Percentiles rank a stretch among this genome's conserved stretches.
These are phyloP conservation scores for Papilio elwesi DNA, from an alignment of 2,888 invertebrate genomes.

Conservation along the genomic window DNA sequence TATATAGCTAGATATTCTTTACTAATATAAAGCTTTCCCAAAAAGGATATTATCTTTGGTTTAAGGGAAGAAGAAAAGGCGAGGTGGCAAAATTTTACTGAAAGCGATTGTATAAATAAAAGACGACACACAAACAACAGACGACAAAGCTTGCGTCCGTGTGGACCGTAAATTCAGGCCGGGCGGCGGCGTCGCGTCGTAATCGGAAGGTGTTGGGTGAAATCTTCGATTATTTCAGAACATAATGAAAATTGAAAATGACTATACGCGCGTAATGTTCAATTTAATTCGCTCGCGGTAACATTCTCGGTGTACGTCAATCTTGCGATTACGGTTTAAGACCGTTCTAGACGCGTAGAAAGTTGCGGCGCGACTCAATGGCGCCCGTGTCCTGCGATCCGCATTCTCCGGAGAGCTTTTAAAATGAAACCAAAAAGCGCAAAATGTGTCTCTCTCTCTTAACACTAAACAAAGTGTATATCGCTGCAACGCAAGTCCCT, in stretches of 20 bases:
- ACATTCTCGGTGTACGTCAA: conserved; percentile 78
- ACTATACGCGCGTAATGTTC: conserved; percentile 66
- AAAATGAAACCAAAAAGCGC: conserved; percentile 72
- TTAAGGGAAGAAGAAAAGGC: too few relatives aligned
- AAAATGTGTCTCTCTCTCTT: conserved; percentile 61
- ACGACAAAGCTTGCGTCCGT: not conserved
- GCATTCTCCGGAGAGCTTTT: conserved; percentile 75
- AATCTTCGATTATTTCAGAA: conserved; percentile 37
- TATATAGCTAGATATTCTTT: too few relatives aligned
- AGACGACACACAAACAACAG: not conserved
- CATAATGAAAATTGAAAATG: conserved; percentile 51
- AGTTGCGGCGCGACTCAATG: conserved; percentile 81
- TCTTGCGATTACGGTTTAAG: conserved; percentile 82
- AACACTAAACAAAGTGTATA: conserved; percentile 69
- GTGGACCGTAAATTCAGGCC: not conserved
- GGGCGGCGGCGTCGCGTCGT: not conserved
- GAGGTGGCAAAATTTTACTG: too few relatives aligned
- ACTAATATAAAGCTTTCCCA: too few relatives aligned
- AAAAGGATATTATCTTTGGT: too few relatives aligned
- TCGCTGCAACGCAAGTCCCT: conserved; percentile 56
- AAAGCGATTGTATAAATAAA: too few relatives aligned
- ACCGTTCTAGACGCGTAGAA: conserved; percentile 83
- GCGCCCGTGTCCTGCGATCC: conserved; percentile 83
- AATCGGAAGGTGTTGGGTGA: not conserved
- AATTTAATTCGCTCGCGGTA: conserved; percentile 79